phyloP scores from a whole-genome alignment of 2,797 vertebrate genomes.

The Clarias pachynema region DNA sequence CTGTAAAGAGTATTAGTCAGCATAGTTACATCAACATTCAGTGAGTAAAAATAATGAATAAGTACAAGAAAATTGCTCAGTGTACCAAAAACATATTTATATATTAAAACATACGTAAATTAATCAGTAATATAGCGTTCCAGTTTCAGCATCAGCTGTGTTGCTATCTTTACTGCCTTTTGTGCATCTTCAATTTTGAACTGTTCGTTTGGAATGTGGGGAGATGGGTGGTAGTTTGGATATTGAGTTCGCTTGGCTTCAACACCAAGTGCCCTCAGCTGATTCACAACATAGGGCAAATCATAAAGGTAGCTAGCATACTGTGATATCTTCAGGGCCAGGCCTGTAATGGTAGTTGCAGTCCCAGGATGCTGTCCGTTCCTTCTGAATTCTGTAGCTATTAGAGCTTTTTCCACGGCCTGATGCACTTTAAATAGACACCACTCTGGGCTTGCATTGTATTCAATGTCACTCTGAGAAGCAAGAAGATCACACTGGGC shows the following conservation, averaged over 20 bases:
- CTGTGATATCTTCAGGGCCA: constrained; percentile 61
- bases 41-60: background rate
- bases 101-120: background rate
- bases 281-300: constrained; percentile 62
- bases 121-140: constrained; percentile 66
- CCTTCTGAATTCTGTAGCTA: constrained; percentile 69
- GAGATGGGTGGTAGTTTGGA: constrained; percentile 69
- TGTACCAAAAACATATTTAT: background rate
- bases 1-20: background rate
- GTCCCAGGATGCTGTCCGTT: constrained; percentile 52
- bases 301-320: constrained; percentile 60
- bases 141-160: constrained; percentile 66
- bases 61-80: background rate
- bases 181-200: constrained; percentile 64
- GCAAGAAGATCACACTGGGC: constrained; percentile 77
- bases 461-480: constrained; percentile 64
- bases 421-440: constrained; percentile 82
- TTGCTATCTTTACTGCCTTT: constrained; percentile 64
- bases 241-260: constrained; percentile 81
- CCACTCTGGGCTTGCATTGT: constrained; percentile 74
- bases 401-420: constrained; percentile 79
- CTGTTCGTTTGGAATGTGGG: constrained; percentile 74
- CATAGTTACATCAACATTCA: background rate
- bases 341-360: constrained; percentile 59
- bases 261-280: constrained; percentile 68